Evolutionary conservation across 1,140 invertebrate species (phyloP).

Genomic region (Delia radicum): DNA sequence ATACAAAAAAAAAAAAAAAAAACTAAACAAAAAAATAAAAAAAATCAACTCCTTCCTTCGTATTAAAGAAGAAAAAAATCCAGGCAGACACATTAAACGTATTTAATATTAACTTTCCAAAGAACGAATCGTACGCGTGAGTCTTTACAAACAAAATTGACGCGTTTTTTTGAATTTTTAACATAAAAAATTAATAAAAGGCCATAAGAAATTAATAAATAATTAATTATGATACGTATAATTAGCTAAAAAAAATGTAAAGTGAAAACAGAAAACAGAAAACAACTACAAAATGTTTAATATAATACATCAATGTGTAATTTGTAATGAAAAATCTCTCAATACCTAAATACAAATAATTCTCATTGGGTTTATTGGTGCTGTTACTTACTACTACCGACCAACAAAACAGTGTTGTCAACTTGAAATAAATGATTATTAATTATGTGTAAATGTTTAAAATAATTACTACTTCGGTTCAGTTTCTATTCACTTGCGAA

Average conservation of each 20-base stretch:
- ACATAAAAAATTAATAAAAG: background rate
- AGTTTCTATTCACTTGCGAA: background rate
- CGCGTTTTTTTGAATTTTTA: background rate
- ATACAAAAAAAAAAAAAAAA: background rate
- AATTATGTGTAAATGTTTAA: background rate
- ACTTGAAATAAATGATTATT: no score
- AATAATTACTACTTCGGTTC: no score
- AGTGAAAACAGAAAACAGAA: background rate
- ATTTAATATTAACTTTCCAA: background rate
- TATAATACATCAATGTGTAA: background rate
- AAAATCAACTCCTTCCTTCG: background rate
- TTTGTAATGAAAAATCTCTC: no score
- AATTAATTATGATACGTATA: background rate
- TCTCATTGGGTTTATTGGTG: no score
- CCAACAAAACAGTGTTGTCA: no score
- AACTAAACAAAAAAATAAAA: background rate
- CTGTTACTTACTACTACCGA: no score
- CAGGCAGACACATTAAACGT: background rate
- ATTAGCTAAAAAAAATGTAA: background rate
- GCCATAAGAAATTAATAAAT: background rate
- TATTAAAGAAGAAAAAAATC: background rate
- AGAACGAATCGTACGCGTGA: background rate
- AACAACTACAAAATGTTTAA: background rate
- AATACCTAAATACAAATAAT: no score
- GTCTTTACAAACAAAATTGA: slow-evolving; percentile 16